Percentiles rank a stretch among this genome's conserved stretches.
Evolutionary conservation across 2,113 vertebrate species (phyloP).

Genomic region (Calyptomena viridis): DNA sequence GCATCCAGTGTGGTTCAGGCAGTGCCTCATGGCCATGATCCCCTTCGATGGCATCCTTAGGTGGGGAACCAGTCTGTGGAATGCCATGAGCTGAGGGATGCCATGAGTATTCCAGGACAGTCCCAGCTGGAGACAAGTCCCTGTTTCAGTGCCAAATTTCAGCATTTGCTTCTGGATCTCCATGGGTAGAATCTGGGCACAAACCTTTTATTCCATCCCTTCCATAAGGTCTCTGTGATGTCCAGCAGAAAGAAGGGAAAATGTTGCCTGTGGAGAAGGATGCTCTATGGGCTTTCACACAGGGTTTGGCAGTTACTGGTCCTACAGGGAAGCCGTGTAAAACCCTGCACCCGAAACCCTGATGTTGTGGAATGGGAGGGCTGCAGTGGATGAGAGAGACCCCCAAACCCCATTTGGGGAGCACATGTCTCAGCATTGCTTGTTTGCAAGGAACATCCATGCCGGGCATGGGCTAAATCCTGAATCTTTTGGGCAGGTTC

Average conservation of each 20-base stretch:
- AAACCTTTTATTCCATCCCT: neutral
- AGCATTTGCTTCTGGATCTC: neutral
- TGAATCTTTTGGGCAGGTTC: neutral
- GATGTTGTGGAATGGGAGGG: neutral
- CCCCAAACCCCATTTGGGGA: neutral
- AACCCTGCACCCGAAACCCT: fast-evolving
- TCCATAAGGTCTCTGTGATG: fast-evolving
- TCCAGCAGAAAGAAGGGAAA: neutral
- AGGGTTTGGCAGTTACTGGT: neutral
- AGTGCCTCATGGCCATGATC: fast-evolving
- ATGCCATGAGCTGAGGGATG: neutral
- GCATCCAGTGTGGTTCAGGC: neutral
- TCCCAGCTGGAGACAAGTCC: neutral
- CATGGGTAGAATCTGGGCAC: fast-evolving
- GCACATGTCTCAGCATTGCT: fast-evolving
- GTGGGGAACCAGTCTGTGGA: neutral
- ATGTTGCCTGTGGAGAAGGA: fast-evolving
- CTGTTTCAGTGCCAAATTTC: neutral
- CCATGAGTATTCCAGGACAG: fast-evolving
- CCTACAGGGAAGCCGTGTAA: fast-evolving
- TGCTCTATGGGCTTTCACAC: neutral
- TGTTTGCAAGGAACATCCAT: fast-evolving
- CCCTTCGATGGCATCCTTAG: neutral
- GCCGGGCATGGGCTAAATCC: neutral
- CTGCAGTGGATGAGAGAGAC: too few species aligned